A percentile compares a stretch with the other conserved stretches of the same genome.
Conservation (phyloP, 2,113 vertebrate genomes). For the Rhegmatorhina hoffmannsi region DNA sequence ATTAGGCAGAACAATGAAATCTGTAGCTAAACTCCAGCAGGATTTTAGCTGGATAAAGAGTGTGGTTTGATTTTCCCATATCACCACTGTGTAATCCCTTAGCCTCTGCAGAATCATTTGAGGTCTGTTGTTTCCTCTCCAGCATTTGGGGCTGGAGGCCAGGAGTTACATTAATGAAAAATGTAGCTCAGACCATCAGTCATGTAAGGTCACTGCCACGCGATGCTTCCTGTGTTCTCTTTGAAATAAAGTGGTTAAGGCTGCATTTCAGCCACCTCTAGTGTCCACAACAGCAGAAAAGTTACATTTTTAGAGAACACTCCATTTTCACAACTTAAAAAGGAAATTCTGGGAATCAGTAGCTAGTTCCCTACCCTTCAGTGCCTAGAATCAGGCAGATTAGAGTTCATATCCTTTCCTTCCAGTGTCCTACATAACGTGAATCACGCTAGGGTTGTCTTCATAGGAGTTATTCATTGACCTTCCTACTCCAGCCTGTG, state of each 20-base stretch:
- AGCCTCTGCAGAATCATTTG: neutral
- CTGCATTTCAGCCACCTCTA: neutral
- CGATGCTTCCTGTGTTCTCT: neutral
- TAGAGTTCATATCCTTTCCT: neutral
- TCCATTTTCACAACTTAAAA: neutral
- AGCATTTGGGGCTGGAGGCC: neutral
- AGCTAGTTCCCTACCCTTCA: neutral
- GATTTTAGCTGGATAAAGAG: constrained; percentile 8
- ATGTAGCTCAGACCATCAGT: neutral
- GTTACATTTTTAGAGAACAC: neutral
- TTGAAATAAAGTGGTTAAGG: neutral
- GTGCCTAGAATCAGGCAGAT: neutral
- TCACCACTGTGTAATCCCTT: neutral
- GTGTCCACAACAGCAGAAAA: neutral
- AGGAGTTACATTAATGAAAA: neutral
- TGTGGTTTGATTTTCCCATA: neutral
- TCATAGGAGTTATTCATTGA: neutral
- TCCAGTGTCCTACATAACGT: neutral
- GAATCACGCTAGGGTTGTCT: neutral
- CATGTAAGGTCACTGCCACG: neutral
- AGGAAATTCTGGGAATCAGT: neutral
- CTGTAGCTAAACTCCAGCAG: neutral
- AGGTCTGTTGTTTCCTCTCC: neutral
- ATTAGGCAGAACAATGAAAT: neutral
- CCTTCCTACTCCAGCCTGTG: neutral